A percentile compares a stretch with the other conserved stretches of the same genome.
phyloP scores from a whole-genome alignment of 2,113 vertebrate species.

The Ploceus nigricollis region DNA sequence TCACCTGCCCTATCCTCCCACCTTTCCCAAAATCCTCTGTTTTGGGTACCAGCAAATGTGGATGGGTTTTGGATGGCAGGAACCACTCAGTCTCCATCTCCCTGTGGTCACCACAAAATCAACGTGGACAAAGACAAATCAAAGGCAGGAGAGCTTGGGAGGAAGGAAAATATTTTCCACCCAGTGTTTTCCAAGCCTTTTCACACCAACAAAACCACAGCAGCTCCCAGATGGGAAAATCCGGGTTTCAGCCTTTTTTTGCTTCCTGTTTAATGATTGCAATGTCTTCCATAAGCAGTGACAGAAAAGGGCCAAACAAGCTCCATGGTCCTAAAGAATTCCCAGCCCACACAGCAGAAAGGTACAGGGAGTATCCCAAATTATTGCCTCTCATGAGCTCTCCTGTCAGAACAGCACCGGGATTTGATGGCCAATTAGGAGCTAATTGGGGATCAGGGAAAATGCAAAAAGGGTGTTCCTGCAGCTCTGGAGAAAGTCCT shows the following conservation, averaged over 20 bases:
- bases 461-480: not conserved
- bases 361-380: not conserved
- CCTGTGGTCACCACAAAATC: not conserved
- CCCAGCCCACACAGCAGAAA: not conserved
- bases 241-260: not conserved
- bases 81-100: not conserved
- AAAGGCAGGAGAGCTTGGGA: not conserved
- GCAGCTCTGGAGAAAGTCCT: not conserved
- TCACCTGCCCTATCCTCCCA: not conserved
- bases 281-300: not conserved
- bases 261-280: not conserved
- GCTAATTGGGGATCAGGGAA: not conserved
- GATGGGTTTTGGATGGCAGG: accelerated
- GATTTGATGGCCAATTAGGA: not conserved
- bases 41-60: not conserved
- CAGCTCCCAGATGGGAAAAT: not conserved
- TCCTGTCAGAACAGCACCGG: not conserved
- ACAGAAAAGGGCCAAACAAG: not conserved
- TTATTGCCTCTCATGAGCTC: not conserved
- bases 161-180: not conserved
- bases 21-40: not conserved
- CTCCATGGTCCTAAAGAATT: accelerated
- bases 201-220: not conserved
- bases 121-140: not conserved
- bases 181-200: not conserved